A percentile compares a stretch with the other conserved stretches of the same genome.
Conservation (phyloP, 2,797 vertebrate genomes). For the Gymnothorax reevesii region DNA sequence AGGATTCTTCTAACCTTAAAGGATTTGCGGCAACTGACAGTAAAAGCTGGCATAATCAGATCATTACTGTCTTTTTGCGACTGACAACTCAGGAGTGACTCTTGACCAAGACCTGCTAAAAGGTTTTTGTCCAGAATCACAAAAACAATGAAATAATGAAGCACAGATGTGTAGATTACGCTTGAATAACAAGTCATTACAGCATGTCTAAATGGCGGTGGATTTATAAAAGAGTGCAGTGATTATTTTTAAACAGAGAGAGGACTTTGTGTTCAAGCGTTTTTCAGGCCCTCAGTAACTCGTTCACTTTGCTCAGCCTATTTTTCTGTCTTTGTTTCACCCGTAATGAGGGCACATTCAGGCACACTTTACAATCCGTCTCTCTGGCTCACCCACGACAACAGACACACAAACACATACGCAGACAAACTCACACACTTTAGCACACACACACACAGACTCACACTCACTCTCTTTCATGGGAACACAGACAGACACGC, state of each 20-base stretch:
- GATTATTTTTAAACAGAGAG: not conserved
- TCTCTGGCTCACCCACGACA: constrained; percentile 18
- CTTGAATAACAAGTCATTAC: not conserved
- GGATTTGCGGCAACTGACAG: not conserved
- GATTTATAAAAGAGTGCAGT: not conserved
- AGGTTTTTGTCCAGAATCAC: not conserved
- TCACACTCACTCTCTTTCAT: constrained; percentile 26
- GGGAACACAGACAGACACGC: constrained; percentile 8
- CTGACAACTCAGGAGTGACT: not conserved
- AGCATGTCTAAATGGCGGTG: constrained; percentile 15
- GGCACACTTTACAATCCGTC: not conserved
- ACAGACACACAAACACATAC: not conserved
- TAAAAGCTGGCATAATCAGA: not conserved
- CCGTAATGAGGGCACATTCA: constrained; percentile 5
- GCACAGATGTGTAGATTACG: not conserved
- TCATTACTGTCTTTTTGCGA: not conserved
- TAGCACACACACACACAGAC: not conserved
- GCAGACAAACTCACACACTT: too few species aligned
- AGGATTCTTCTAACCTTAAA: not conserved
- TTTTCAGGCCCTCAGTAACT: not conserved
- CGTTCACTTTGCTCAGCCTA: not conserved
- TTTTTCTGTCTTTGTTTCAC: constrained; percentile 11
- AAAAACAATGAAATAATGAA: not conserved
- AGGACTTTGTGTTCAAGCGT: not conserved
- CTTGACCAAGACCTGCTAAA: not conserved